phyloP scores from a whole-genome alignment of 2,888 invertebrate genomes.

The Proisotoma minuta region DNA sequence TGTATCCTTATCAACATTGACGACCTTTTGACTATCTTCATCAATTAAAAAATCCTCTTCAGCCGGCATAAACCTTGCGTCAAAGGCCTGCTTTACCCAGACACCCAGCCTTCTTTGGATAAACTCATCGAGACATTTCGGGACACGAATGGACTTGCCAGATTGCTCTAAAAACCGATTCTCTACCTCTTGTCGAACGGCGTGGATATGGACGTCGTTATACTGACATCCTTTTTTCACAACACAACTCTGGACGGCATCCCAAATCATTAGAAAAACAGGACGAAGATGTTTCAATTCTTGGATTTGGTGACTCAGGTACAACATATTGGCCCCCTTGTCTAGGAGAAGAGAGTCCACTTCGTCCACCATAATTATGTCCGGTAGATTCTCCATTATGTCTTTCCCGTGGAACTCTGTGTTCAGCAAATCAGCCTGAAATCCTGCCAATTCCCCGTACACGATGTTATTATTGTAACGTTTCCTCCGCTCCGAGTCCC shows the following conservation, averaged over 20 bases:
- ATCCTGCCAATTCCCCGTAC: slow-evolving; percentile 49
- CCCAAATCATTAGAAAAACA: slow-evolving; percentile 49
- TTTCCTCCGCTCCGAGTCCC: background rate
- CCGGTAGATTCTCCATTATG: slow-evolving; percentile 48
- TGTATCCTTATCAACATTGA: slow-evolving; percentile 45
- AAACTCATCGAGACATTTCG: slow-evolving; percentile 28
- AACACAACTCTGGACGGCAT: background rate
- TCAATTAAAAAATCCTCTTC: slow-evolving; percentile 49
- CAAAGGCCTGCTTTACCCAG: slow-evolving; percentile 49
- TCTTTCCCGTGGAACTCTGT: slow-evolving; percentile 49
- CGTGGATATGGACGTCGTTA: background rate
- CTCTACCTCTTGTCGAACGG: background rate
- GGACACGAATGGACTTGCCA: background rate
- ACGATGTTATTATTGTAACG: slow-evolving; percentile 44
- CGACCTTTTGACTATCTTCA: slow-evolving; percentile 32
- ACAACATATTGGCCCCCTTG: slow-evolving; percentile 50
- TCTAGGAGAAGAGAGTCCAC: slow-evolving; percentile 52
- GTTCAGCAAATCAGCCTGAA: slow-evolving; percentile 49
- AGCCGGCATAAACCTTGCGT: slow-evolving; percentile 47
- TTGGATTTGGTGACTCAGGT: slow-evolving; percentile 50
- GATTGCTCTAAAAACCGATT: background rate
- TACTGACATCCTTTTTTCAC: background rate
- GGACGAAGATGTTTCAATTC: slow-evolving; percentile 50
- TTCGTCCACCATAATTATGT: slow-evolving; percentile 51
- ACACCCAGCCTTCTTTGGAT: slow-evolving; percentile 45